phyloP scores from a whole-genome alignment of 53 echinoderm and acorn worm species.

The Astropecten irregularis region DNA sequence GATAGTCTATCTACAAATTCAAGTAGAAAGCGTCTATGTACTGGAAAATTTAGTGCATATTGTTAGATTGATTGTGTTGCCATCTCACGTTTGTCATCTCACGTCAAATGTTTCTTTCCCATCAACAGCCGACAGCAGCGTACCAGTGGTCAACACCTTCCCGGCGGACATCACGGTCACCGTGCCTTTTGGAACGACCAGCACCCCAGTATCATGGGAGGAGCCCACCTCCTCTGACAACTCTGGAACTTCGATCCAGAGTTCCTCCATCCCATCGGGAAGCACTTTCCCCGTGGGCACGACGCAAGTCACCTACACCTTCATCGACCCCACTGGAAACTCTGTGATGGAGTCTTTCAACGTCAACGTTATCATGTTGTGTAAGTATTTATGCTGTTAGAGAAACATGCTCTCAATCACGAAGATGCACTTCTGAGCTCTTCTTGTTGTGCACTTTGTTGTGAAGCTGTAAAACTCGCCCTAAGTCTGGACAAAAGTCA shows the following conservation, averaged over 20 bases:
- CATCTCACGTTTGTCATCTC: neutral
- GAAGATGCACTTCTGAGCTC: neutral
- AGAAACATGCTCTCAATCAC: too few relatives aligned
- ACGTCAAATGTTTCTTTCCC: neutral
- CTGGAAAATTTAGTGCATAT: too few relatives aligned
- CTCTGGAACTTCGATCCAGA: constrained; percentile 39
- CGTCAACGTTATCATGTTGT: constrained; percentile 21
- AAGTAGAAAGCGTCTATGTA: too few relatives aligned
- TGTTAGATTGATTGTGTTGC: neutral
- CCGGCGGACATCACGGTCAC: constrained; percentile 44
- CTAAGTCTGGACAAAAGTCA: too few relatives aligned
- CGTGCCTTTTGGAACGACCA: constrained; percentile 42
- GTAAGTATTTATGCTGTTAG: neutral
- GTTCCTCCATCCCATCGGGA: neutral
- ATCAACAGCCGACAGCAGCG: neutral
- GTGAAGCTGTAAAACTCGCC: too few relatives aligned
- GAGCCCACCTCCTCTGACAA: constrained; percentile 67
- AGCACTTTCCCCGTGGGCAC: constrained; percentile 49
- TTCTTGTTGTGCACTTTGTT: too few relatives aligned
- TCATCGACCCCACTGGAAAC: constrained; percentile 55
- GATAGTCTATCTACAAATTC: neutral
- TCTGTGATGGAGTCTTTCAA: constrained; percentile 29
- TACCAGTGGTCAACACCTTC: constrained; percentile 31
- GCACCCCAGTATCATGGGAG: constrained; percentile 32
- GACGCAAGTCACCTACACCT: constrained; percentile 61